Evolutionary conservation across 2,888 invertebrate species (phyloP), one percentile per base, ranked within the genome.

Genomic region (Blastobasis lacticolella): DNA sequence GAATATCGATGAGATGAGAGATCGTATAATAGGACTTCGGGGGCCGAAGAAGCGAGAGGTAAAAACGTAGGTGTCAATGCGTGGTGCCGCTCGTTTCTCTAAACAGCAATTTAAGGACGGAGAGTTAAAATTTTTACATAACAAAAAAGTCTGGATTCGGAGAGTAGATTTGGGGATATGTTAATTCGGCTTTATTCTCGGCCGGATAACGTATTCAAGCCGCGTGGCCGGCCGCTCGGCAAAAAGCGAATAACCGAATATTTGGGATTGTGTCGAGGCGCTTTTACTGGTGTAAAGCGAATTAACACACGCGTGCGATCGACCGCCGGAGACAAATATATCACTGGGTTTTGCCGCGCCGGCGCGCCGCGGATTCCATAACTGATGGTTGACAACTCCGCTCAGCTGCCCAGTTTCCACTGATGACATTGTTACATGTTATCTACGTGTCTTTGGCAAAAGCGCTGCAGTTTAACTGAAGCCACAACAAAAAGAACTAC

Each of bases 41-140:
- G 61, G 62, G 61, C 62, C 69, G 69, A 70, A 76, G 73, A 75
- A 72, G 66, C 56, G 63, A 70, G 58, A 60, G 55, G 65, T 71
- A 73, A 68, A 63, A 61, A 79, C 74, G 83, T 84, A 81, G 84
- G 85, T 85, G 87, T 86, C 81, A 78, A 83, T 81, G 74, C 73
- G 72, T 71, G 69, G 37, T 38, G 48, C 48, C 45, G 65, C 67
- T 67, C 64, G 62, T 63, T 72, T 58, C 51, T 64, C 67, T 69
- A 71, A 71, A 67, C 71, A 69, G 65, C 70, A 71, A 78, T 79
- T 76, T 80, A 77, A 78, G 78, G 78, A 78, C 64, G 58, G 66
- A 59, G 67, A 71, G 71, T 79, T 73, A 67, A 70, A 73, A 69
- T 68, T 75, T 78, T 77, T 68, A 80, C 71, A 75, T 75, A 65